Base-by-base conservation (phyloP, 2,888 invertebrate genomes). In the Mimachlamys varia region DNA sequence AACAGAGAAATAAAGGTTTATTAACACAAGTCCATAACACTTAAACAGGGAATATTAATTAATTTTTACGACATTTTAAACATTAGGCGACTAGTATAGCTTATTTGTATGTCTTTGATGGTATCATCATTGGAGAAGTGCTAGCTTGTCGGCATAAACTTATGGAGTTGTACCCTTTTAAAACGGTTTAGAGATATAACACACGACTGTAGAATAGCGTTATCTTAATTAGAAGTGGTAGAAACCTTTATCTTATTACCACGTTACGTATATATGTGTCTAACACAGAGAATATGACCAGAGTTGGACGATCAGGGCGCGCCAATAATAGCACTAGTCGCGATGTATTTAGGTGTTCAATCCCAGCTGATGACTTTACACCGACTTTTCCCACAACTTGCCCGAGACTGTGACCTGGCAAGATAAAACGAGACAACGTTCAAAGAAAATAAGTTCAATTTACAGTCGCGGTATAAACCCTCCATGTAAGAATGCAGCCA, bases 401-500 rank as follows among this genome's bases (percentile, higher is more conserved):
- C 13, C 76, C 33, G 62, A 22, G 4, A 22, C 76, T 76, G 10
- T 76, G 76, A 76, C 62, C 62, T 22, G n/a, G 15, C 76, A 33
- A 19, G 76, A 76, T 76, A 76, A 76, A 62, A 33, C 17, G 22
- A 12, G 76, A 27, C 10, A 33, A 76, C 27, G 76, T 76, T 76
- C 76, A 76, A 76, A 76, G 76, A 76, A 76, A 76, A 76, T 76
- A 7, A 76, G 76, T 27, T 76, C 33, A 76, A 76, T 76, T 62
- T 76, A 76, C 76, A 76, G 76, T 13, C 76, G 33, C 15, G 76
- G 76, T 76, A 27, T 76, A 33, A 76, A 76, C 4, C 27, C 19
- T 76, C 19, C 76, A 76, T 33, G 76, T 76, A 27, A 76, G 76
- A 76, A 76, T 76, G 76, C 33, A 0, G 33, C 33, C 27, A 76